Base-by-base conservation (phyloP, 2,797 vertebrate genomes). In the Acanthiza pusilla region DNA sequence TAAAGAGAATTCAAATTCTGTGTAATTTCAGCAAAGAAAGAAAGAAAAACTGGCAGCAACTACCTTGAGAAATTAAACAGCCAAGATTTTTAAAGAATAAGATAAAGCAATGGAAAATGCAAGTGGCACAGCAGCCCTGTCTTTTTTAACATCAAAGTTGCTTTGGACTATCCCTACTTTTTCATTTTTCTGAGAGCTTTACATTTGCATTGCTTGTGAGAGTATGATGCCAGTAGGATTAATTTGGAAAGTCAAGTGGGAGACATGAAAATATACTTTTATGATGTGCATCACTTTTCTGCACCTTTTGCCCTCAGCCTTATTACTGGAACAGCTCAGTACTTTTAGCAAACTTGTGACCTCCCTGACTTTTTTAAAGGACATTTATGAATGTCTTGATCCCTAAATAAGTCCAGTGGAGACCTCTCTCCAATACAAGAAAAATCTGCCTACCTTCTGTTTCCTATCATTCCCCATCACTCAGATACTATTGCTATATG, bases 41-140 rank as follows among this genome's bases (percentile, higher is more conserved):
- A 60, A 89, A 60, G 48, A 85, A 91, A 93, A 85, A 70, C 40
- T 92, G 82, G 36, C 63, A 95, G 70, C 67, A 93, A 65, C 7
- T 72, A 53, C 19, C 23, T 21, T 78, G 48, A 83, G 71, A 95
- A 94, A 89, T 72, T 48, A 62, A 92, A 81, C 34, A 78, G 40
- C 3, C 68, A 85, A 70, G 54, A 88, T 53, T 89, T 96, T 80
- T 62, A 51, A 83, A 73, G 58, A 92, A 10, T 78, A 63, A 85
- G 26, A 86, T 86, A 94, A 78, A 83, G 29, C n/a, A 89, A 58
- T 17, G 20, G 27, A 92, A 94, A 85, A 94, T 38, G 13, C 47
- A 93, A 88, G 73, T 4, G 1, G 43, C 51, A 85, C 7, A 81
- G 65, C n/a, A 85, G 40, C 23, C 19, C 19, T 85, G 47, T 60